Conservation (phyloP, 2,888 invertebrate species). For the Nephrocerus scutellatus region DNA sequence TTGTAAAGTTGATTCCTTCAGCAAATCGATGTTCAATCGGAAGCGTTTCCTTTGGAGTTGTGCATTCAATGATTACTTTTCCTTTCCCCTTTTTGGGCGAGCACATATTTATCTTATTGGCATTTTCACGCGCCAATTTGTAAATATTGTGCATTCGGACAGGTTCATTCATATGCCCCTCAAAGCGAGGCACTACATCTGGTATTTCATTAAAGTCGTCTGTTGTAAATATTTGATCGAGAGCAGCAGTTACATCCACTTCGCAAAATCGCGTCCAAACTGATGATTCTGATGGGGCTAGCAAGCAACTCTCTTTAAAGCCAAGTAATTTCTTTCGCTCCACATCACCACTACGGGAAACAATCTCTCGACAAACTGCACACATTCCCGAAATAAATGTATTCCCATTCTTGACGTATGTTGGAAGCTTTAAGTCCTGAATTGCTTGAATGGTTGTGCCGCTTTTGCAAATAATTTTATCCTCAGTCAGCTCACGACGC, state of each 20-base stretch:
- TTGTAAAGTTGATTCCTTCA: conserved; percentile 73
- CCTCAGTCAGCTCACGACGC: conserved; percentile 35
- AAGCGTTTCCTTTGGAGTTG: conserved; percentile 44
- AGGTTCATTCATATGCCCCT: conserved; percentile 76
- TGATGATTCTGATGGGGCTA: conserved; percentile 77
- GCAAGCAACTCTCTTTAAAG: conserved; percentile 70
- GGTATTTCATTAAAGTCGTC: conserved; percentile 51
- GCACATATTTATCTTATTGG: too few relatives aligned
- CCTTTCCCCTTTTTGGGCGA: conserved; percentile 28
- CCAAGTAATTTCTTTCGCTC: conserved; percentile 54
- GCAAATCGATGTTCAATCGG: conserved; percentile 63
- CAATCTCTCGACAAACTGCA: conserved; percentile 60
- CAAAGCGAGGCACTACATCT: conserved; percentile 66
- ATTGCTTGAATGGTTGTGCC: conserved; percentile 35
- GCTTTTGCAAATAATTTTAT: conserved; percentile 37
- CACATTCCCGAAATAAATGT: conserved; percentile 71
- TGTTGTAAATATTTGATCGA: conserved; percentile 48
- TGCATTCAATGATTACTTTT: conserved; percentile 47
- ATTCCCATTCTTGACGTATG: conserved; percentile 53
- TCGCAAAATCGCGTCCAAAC: conserved; percentile 92
- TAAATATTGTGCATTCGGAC: conserved; percentile 79
- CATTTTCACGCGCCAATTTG: conserved; percentile 59
- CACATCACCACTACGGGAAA: conserved; percentile 44
- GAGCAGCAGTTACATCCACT: conserved; percentile 62
- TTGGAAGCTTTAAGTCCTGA: conserved; percentile 53